Base-by-base conservation (phyloP, 2,888 invertebrate species). In the Erebia epiphron region DNA sequence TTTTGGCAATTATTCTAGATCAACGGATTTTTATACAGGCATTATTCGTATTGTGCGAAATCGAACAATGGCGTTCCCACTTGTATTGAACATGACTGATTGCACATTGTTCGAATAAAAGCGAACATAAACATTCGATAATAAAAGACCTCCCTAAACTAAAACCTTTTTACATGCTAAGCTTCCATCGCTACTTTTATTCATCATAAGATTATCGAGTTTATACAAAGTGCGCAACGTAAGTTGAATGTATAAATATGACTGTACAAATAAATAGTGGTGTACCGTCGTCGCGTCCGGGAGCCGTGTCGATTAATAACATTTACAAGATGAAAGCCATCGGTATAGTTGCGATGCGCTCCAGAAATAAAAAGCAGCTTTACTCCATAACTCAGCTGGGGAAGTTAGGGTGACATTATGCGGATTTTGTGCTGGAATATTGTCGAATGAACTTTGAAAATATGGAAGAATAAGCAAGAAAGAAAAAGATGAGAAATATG, bases 261-360 rank as follows among this genome's bases (percentile, higher is more conserved):
- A 11, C 49, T 26, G 54, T 16, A n/a, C 18, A 10, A 50, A 70
- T 71, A 50, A 64, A 35, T 75, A 75, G 78, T 81, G 79, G 73
- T 77, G 86, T 82, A 83, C 79, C 77, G 81, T 77, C 79, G 79
- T 79, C 79, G 80, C 84, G 85, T 83, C 85, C 91, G 87, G 91
- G 90, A 91, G 92, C 87, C 80, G 79, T 87, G 89, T 87, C 91
- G 90, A 92, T 92, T 92, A 91, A 92, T 92, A 92, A 91, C 89
- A 85, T 91, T 91, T 92, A 91, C 90, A 91, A 91, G 90, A 92
- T 91, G 91, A 92, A 91, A 92, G 91, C 89, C 87, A 89, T 83
- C 85, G 86, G 86, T 87, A 87, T 87, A 86, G 86, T 86, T 84
- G 86, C 84, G 88, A 86, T 89, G 89, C 83, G 87, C 87, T 90